phyloP scores from a whole-genome alignment of 2,888 invertebrate genomes.

The Tipula vernalis region DNA sequence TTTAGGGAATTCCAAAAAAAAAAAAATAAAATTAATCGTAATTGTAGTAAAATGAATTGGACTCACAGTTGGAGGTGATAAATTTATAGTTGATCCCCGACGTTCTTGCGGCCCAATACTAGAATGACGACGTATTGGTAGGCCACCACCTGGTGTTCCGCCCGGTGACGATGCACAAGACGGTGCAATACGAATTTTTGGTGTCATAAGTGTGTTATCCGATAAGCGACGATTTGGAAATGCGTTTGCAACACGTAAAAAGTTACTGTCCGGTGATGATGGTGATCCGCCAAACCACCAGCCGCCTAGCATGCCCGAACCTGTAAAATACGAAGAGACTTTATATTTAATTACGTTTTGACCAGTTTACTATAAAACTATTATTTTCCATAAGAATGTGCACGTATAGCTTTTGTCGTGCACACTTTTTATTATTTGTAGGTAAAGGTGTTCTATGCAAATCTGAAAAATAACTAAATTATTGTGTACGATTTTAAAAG shows the following conservation, averaged over 20 bases:
- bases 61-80: conserved; percentile 83
- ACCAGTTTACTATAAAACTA: neutral
- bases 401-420: neutral
- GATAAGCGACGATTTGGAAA: conserved; percentile 80
- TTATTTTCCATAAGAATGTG: neutral
- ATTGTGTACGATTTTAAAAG: too few species aligned
- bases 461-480: neutral
- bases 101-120: conserved; percentile 86
- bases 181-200: conserved; percentile 77
- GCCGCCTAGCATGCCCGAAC: conserved; percentile 53
- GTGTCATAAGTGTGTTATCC: conserved; percentile 84
- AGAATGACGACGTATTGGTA: conserved; percentile 79
- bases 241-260: conserved; percentile 68
- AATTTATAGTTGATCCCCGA: conserved; percentile 68
- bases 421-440: neutral
- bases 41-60: conserved; percentile 14
- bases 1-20: neutral
- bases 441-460: neutral
- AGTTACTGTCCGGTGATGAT: conserved; percentile 74
- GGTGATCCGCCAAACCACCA: conserved; percentile 80
- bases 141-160: conserved; percentile 53
- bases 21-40: neutral
- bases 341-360: neutral
- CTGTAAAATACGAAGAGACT: conserved; percentile 25
- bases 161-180: conserved; percentile 79